Base-by-base conservation (phyloP, 2,888 invertebrate genomes). In the Ethmia dodecea region DNA sequence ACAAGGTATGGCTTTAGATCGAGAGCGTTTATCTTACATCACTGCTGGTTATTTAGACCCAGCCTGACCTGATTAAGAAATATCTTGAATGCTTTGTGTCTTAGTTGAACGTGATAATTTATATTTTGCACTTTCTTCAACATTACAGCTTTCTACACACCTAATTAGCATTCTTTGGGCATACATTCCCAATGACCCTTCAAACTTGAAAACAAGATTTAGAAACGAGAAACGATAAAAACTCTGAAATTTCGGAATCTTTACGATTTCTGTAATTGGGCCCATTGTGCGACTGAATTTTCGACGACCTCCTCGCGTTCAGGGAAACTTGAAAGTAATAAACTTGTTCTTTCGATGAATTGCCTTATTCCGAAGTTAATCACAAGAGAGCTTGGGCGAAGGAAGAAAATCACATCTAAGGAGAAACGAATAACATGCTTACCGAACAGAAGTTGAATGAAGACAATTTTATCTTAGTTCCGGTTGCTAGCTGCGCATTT, bases 301-400 rank as follows among this genome's bases (percentile, higher is more conserved):
- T 52, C 45, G 54, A 52, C 58, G 67, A 63, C 63, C 65, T 68
- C 38, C 55, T 57, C 59, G 55, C 55, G 60, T 68, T 67, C 60
- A 65, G 52, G 55, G 50, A 55, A 71, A 73, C 60, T 72, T 68
- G 64, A 67, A 67, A 71, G 73, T 70, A 74, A 76, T 76, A 73
- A 77, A 77, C 67, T 77, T 75, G 74, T 73, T 69, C 69, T 65
- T 70, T 65, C 62, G 61, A 68, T 71, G 68, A 74, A 77, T 76
- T 67, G 69, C 63, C 59, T 71, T 70, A 69, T 71, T 65, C 64
- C 54, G 55, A 67, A 78, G 71, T 77, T 76, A 77, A 76, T 77
- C 69, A 65, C 56, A 54, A 55, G 55, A 60, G 54, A 57, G 28
- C 10, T 11, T 8, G 22, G 18, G 5, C 8, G 18, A 5, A n/a